Evolutionary conservation across 2,797 vertebrate genomes (phyloP).

Genomic region (Enteromius anoplus): DNA sequence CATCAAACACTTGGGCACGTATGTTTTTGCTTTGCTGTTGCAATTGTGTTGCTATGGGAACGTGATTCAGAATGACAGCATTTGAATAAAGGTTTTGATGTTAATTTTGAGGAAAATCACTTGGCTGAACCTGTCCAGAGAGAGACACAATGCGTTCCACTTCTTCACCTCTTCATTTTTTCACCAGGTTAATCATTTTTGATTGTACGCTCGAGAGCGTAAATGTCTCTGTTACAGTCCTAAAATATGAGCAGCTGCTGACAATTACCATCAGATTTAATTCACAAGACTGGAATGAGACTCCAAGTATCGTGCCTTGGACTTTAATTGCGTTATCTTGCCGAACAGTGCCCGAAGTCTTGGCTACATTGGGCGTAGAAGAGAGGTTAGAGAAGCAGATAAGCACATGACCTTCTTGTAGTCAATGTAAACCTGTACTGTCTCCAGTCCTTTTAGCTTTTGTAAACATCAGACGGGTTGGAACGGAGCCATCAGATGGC

Average conservation of each 20-base stretch:
- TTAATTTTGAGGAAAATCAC: slow-evolving; percentile 44
- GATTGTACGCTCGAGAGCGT: slow-evolving; percentile 45
- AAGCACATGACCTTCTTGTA: slow-evolving; percentile 77
- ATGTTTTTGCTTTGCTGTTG: slow-evolving; percentile 21
- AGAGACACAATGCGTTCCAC: slow-evolving; percentile 29
- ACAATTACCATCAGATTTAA: slow-evolving; percentile 54
- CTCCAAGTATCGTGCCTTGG: slow-evolving; percentile 61
- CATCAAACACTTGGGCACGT: slow-evolving; percentile 4
- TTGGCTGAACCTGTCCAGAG: slow-evolving; percentile 38
- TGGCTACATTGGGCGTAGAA: slow-evolving; percentile 76
- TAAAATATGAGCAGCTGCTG: slow-evolving; percentile 54
- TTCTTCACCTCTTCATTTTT: slow-evolving; percentile 49
- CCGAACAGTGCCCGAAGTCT: slow-evolving; percentile 74
- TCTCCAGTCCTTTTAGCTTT: slow-evolving; percentile 80
- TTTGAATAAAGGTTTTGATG: slow-evolving; percentile 45
- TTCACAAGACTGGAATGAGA: slow-evolving; percentile 33
- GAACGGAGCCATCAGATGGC: slow-evolving; percentile 80
- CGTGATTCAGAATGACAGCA: slow-evolving; percentile 5
- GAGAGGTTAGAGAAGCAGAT: slow-evolving; percentile 74
- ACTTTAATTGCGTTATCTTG: slow-evolving; percentile 70
- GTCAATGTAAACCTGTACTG: slow-evolving; percentile 77
- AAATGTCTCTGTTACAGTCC: slow-evolving; percentile 48
- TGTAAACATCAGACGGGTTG: slow-evolving; percentile 81
- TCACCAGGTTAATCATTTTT: slow-evolving; percentile 55
- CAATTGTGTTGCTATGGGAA: slow-evolving; percentile 11